Percentiles rank a stretch among this genome's conserved stretches.
These are phyloP conservation scores for Bellardia pandia DNA, from an alignment of 2,888 invertebrate species.

Conservation along the genomic window DNA sequence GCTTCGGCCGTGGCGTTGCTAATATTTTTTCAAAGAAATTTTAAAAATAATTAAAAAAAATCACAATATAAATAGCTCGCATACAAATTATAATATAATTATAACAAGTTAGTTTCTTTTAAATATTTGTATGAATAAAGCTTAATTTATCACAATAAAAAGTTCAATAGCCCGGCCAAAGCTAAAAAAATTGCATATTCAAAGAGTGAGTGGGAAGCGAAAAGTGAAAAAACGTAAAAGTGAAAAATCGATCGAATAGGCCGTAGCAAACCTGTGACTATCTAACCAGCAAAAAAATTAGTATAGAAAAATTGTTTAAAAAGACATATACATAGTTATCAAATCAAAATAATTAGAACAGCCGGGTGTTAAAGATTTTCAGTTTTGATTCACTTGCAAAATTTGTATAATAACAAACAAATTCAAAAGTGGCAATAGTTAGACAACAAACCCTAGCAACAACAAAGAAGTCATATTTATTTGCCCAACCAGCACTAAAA, in stretches of 20 bases:
- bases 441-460: neutral
- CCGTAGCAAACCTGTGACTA: slow-evolving; percentile 44
- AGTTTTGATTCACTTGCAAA: neutral
- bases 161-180: slow-evolving; percentile 61
- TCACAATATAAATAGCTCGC: slow-evolving; percentile 19
- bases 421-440: neutral
- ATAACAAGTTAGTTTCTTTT: neutral
- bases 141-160: neutral
- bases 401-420: neutral
- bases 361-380: neutral
- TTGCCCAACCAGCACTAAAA: slow-evolving; percentile 34
- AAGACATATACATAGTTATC: too few species aligned
- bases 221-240: slow-evolving; percentile 37
- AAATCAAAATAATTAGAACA: slow-evolving; percentile 14
- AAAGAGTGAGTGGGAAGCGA: slow-evolving; percentile 32
- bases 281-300: slow-evolving; percentile 38
- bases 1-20: slow-evolving; percentile 50
- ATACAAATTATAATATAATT: slow-evolving; percentile 28
- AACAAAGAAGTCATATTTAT: neutral
- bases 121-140: neutral
- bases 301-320: slow-evolving; percentile 24
- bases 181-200: slow-evolving; percentile 17
- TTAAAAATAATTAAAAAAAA: slow-evolving; percentile 12
- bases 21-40: slow-evolving; percentile 36
- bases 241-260: slow-evolving; percentile 62